Base-by-base conservation (phyloP, 1,140 invertebrate species). In the Piezodorus guildinii region DNA sequence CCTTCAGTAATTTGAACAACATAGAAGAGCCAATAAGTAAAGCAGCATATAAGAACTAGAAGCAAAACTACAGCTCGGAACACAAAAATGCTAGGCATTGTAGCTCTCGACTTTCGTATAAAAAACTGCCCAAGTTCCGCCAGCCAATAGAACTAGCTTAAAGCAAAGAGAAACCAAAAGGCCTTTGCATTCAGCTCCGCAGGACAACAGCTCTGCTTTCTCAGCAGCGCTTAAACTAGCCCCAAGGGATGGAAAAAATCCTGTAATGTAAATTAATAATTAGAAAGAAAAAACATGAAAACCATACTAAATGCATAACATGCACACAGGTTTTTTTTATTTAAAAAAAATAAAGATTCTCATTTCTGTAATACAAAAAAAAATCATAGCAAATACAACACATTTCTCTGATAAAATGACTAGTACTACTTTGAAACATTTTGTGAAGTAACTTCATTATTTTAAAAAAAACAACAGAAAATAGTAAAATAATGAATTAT, bases 11-110 rank as follows among this genome's bases (percentile, higher is more conserved):
- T 77, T 75, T 87, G 86, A 51, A 95, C 91, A 69, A 92, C 85
- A 73, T 97, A 99, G 75, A 98, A 98, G 0, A 98, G 78, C 95
- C 96, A 99, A 77, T 94, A 97, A 16, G 93, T 87, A 78, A 96
- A 94, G 63, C 88, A 91, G 73, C 94, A 90, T 14, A 98, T 81
- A 58, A 94, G 84, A n/a, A 96, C 84, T 43, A 98, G 81, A 15
- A 93, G 80, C 56, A 96, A 77, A 21, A 96, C 86, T 67, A 92
- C 81, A 0, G 91, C 86, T 70, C 93, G 81, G 72, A 95, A 94
- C 45, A 96, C 79, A 76, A 93, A 95, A 70, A 98, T 88, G 67
- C 95, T 79, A 8, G 96, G 96, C 80, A 98, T 84, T n/a, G 89
- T 91, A 25, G 91, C 88, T 69, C 85, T 81, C 52, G 82, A 82